Evolutionary conservation across 30 jellyfish, hydroid and myxozoan species (phyloP).

Genomic region (Pseudorhiza aurosa): DNA sequence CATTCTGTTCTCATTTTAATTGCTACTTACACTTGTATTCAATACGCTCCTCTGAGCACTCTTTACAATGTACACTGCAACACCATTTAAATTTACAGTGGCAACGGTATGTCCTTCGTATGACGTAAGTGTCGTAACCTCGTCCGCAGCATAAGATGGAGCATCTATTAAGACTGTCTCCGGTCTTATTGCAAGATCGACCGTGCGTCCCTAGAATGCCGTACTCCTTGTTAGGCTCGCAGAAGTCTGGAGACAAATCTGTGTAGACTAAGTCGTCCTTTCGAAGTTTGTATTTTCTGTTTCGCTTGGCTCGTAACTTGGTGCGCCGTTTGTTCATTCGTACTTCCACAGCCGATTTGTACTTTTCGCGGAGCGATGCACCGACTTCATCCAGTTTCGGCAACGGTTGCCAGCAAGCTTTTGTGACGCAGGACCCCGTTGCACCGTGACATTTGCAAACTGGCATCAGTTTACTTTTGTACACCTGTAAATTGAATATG

Average conservation of each 20-base stretch:
- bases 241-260: constrained; percentile 84
- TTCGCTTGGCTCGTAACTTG: constrained; percentile 57
- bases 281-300: constrained; percentile 24
- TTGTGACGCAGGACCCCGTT: constrained; percentile 81
- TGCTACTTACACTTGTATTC: constrained; percentile 73
- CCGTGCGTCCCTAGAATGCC: constrained; percentile 83
- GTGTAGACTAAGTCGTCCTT: constrained; percentile 63
- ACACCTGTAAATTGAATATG: constrained; percentile 49
- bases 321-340: constrained; percentile 64
- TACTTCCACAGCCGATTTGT: constrained; percentile 70
- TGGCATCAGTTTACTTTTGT: constrained; percentile 35
- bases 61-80: constrained; percentile 66
- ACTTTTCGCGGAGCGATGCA: constrained; percentile 36
- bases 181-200: constrained; percentile 70
- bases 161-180: constrained; percentile 60
- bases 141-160: constrained; percentile 80
- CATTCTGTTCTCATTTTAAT: too few relatives aligned
- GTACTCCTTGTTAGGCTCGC: constrained; percentile 73
- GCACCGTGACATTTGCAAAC: constrained; percentile 78
- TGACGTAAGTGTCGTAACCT: constrained; percentile 73
- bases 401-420: constrained; percentile 85
- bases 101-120: constrained; percentile 57
- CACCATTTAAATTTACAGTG: constrained; percentile 81
- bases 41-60: constrained; percentile 55
- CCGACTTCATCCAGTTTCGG: constrained; percentile 66